Base-by-base conservation (phyloP, 1,140 invertebrate species). In the Heliconius eleuchia region DNA sequence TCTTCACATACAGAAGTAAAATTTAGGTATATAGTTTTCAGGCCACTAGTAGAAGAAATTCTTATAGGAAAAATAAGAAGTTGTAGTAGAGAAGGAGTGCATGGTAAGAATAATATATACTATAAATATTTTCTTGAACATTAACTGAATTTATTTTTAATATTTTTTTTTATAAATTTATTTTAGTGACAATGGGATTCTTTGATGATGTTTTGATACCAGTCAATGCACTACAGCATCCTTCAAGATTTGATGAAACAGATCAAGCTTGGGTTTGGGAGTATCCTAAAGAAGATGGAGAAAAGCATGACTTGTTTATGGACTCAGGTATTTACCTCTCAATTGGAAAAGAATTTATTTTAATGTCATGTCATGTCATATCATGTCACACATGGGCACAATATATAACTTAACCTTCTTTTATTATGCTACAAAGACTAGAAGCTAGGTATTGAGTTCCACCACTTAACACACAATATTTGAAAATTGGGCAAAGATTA, bases 251-350 rank as follows among this genome's bases (percentile, higher is more conserved):
- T 95, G 98, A 99, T 95, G 98, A 99, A 95, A 97, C 96, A 60
- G 98, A 99, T 89, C 98, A 99, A 94, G 96, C 97, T 0, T 99
- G 98, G 98, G 96, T 98, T 1, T 99, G 99, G 99, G 97, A 99
- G 89, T 99, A 99, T 94, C 97, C 97, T 27, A 96, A 96, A 77
- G 97, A 97, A 77, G 96, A 97, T 89, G 98, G 97, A 46, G 96
- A 95, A 76, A 98, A 97, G 88, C 98, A 99, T 94, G 97, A 98
- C 88, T 94, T 98, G 30, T 98, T 97, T 88, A 98, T 99, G 97
- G 98, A 99, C 92, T 95, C 96, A 91, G 96, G 96, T 96, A 79
- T 34, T 76, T 5, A 72, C 3, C 70, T 2, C 57, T 66, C 9
- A 13, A 30, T 1, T 11, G 13, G 4, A 6, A 30, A 30, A 27